phyloP scores from a whole-genome alignment of 2,113 vertebrate genomes.

The Tupaia tana region DNA sequence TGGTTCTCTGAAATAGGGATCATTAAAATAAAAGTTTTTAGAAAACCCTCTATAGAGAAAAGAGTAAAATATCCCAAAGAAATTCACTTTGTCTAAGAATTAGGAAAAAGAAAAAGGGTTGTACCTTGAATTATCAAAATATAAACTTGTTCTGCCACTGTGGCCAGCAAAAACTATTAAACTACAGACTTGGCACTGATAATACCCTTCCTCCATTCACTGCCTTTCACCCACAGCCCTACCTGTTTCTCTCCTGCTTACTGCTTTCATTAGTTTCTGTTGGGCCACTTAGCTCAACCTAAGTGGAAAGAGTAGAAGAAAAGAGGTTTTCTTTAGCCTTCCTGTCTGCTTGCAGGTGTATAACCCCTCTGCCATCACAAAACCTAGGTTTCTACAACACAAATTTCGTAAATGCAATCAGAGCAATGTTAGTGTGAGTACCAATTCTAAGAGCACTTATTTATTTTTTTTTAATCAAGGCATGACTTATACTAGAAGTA shows the following conservation, averaged over 20 bases:
- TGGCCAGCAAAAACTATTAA: neutral
- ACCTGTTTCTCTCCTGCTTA: neutral
- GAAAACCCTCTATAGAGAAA: neutral
- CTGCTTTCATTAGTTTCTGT: conserved; percentile 26
- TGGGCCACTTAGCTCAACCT: neutral
- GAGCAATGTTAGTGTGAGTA: neutral
- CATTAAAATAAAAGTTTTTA: neutral
- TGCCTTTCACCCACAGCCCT: neutral
- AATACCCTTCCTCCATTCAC: neutral
- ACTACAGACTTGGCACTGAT: no score
- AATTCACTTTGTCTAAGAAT: neutral
- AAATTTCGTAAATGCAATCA: neutral
- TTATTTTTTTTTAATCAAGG: neutral
- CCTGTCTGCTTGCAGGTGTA: neutral
- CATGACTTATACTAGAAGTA: neutral
- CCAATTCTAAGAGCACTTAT: conserved; percentile 1
- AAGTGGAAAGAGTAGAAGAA: conserved; percentile 51
- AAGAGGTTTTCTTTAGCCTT: conserved; percentile 27
- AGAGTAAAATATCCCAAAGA: conserved; percentile 16
- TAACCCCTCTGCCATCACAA: neutral
- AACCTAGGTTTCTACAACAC: neutral
- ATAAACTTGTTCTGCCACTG: neutral
- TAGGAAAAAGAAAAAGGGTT: neutral
- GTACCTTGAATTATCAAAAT: conserved; percentile 35
- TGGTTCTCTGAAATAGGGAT: neutral